Evolutionary conservation across 2,888 invertebrate species (phyloP), one percentile per base, ranked within the genome.

Genomic region (Phragmatobia fuliginosa): DNA sequence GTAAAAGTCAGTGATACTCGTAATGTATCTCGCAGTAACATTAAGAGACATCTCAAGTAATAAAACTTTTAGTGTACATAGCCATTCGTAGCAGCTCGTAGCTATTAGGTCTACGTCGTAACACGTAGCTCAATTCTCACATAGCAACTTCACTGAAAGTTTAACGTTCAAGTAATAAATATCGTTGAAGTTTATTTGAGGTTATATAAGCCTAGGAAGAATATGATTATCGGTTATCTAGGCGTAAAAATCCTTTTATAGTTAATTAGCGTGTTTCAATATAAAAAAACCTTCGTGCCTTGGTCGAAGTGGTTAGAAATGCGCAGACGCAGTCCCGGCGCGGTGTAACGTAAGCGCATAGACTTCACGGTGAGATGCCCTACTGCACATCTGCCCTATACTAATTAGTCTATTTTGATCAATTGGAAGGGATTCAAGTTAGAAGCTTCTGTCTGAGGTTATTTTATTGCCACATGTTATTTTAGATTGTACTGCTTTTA

Each of bases 91-190:
- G 80, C 76, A 38, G 25, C 18, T 58, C 38, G 63, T 67, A 70
- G 66, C 76, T 73, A 74, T 78, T 78, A 78, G 71, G 38, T 73
- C 83, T 83, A 83, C 82, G 82, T 67, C 79, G 82, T 83, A 82
- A 80, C 76, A 78, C 73, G 72, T 79, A 73, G 63, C 49, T 25
- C 32, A 64, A 62, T 21, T 49, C 33, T n/a, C 7, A 49, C n/a
- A 41, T 11, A 41, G 28, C 10, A 38, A 28, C 28, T 62, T 28
- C 18, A 38, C 62, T 36, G 4, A 62, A 10, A 21, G 41, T 41
- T 62, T 31, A 62, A 16, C 5, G 28, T 41, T 62, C 21, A 11
- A 18, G 10, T 62, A 10, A 41, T 16, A 41, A 62, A 56, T 56
- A 56, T 56, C 41, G 28, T 41, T 28, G 41, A 28, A 41, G 56